These are phyloP conservation scores for Dexiosoma caninum DNA, from an alignment of 2,888 invertebrate genomes.

Conservation along the genomic window DNA sequence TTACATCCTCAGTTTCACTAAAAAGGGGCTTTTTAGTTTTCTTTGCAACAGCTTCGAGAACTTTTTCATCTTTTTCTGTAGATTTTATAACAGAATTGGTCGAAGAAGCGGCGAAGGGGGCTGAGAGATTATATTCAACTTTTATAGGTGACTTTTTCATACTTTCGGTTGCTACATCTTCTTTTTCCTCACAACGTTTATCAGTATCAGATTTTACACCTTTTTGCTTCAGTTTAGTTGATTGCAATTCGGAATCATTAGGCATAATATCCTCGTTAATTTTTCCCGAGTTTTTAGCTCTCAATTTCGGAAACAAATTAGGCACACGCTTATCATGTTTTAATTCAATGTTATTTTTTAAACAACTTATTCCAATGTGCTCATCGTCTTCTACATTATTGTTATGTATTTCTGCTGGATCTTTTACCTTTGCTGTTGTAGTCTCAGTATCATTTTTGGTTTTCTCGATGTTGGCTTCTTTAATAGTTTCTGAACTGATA, in stretches of 20 bases:
- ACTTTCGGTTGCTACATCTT: constrained; percentile 10
- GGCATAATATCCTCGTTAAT: constrained; percentile 38
- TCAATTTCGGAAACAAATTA: constrained; percentile 59
- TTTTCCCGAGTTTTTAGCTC: constrained; percentile 58
- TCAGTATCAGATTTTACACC: not conserved
- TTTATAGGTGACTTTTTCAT: constrained; percentile 49
- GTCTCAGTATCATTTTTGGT: constrained; percentile 68
- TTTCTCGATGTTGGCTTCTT: constrained; percentile 9
- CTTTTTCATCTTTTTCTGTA: constrained; percentile 71
- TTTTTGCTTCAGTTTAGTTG: not conserved
- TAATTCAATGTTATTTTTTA: constrained; percentile 29
- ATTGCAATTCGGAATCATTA: constrained; percentile 16
- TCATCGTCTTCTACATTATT: not conserved
- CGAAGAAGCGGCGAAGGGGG: not conserved
- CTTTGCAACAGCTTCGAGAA: constrained; percentile 74
- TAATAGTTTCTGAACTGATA: not conserved
- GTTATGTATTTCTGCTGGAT: not conserved
- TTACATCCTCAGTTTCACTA: constrained; percentile 65
- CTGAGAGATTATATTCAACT: constrained; percentile 32
- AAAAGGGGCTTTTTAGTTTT: constrained; percentile 77
- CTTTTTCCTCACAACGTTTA: not conserved
- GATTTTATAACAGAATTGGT: constrained; percentile 45
- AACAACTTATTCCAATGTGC: not conserved
- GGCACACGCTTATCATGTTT: constrained; percentile 60
- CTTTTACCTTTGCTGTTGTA: constrained; percentile 69